Conservation (phyloP, 2,113 vertebrate species). For the Strigops habroptila region DNA sequence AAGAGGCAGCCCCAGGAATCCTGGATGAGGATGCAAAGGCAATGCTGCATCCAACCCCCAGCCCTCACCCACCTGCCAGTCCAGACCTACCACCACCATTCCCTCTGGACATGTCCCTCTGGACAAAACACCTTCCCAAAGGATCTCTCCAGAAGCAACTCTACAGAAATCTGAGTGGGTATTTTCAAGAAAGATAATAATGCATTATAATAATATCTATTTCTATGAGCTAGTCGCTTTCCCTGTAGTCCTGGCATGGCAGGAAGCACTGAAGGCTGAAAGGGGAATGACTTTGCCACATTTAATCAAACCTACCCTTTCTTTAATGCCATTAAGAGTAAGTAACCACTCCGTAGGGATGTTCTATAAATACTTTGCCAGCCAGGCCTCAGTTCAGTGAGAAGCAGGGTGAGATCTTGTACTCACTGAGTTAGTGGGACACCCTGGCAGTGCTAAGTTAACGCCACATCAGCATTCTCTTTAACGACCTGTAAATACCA, state of each 20-base stretch:
- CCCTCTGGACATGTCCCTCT: not conserved
- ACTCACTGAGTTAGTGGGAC: not conserved
- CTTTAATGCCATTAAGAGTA: not conserved
- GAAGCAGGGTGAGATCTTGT: not conserved
- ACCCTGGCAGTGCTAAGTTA: not conserved
- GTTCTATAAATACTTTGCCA: not conserved
- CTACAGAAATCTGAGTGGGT: not conserved
- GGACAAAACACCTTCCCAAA: not conserved
- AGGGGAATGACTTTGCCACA: not conserved
- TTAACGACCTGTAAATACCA: not conserved
- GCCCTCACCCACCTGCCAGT: not conserved
- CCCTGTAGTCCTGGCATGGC: not conserved
- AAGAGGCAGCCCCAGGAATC: not conserved
- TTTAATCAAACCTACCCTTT: not conserved
- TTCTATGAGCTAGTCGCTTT: not conserved
- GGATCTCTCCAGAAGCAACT: not conserved
- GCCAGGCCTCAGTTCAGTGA: not conserved
- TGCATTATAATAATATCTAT: not conserved
- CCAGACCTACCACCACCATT: rapidly evolving
- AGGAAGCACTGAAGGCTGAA: not conserved
- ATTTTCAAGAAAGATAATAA: not conserved
- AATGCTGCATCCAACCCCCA: not conserved
- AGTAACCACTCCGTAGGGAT: not conserved
- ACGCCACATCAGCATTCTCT: not conserved
- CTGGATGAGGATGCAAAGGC: not conserved